Evolutionary conservation across 2,797 vertebrate species (phyloP), one percentile per base, ranked within the genome.

Genomic region (Platyrinchus mystaceus): DNA sequence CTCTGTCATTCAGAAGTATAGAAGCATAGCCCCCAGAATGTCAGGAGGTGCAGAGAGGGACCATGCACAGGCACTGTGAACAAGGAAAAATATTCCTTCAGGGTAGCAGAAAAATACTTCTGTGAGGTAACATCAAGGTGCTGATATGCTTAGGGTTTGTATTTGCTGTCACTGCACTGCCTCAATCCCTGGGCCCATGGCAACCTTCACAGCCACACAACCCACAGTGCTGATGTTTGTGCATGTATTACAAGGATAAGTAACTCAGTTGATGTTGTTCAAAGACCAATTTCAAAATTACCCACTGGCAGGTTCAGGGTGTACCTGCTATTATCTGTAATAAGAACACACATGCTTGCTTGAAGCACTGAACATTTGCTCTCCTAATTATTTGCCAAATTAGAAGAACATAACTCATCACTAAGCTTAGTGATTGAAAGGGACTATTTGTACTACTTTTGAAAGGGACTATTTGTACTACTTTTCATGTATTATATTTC

Each of bases 221-320:
- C n/a, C 6, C 55, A 13, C 1, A 0, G 4, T 1, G 1, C 30
- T 66, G 46, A 24, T 89, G 14, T 18, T 81, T 62, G 12, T 41
- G 19, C 19, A 20, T 8, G 1, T 2, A 6, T 26, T 55, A 8
- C 3, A 34, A 55, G 13, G 44, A n/a, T 26, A 14, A 2, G 5
- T 44, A 69, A 46, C 11, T 50, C 23, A 7, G 27, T 7, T 52
- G 55, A 36, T 18, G 28, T 30, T 71, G 49, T 9, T 55, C 62
- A 76, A 75, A 91, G 30, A 50, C 9, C 8, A 18, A 6, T 47
- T 78, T 75, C 59, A 77, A 66, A 9, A 55, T 19, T 26, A 43
- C 2, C 5, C 12, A 34, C 19, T 32, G 67, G 49, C 16, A 84
- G 36, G 66, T 27, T 67, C 41, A 39, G 44, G 21, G 8, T 32